A percentile compares a stretch with the other conserved stretches of the same genome.
phyloP scores from a whole-genome alignment of 1,140 invertebrate species.

The Nasonia vitripennis region DNA sequence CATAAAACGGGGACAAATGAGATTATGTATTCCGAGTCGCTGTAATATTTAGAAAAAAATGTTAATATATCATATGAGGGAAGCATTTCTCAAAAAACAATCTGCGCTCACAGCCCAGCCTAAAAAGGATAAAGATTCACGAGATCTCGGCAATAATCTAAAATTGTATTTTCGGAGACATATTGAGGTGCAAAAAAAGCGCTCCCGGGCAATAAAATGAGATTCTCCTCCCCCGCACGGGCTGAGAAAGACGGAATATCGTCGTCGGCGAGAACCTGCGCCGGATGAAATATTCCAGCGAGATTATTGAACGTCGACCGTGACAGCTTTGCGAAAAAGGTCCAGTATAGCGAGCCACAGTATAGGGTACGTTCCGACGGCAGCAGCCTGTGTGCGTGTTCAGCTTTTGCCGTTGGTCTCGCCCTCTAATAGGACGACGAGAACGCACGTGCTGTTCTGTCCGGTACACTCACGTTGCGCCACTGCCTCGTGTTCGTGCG shows the following conservation, averaged over 20 bases:
- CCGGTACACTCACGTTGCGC: slow-evolving; percentile 69
- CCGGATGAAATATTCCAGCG: slow-evolving; percentile 41
- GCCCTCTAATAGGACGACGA: slow-evolving; percentile 64
- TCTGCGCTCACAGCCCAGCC: not conserved
- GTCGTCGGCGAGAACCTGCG: not conserved
- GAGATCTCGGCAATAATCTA: slow-evolving; percentile 23
- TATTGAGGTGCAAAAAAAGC: slow-evolving; percentile 35
- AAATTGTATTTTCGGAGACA: slow-evolving; percentile 48
- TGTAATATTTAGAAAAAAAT: not conserved
- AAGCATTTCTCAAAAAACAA: slow-evolving; percentile 31
- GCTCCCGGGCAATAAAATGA: slow-evolving; percentile 36
- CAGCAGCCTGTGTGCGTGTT: slow-evolving; percentile 48
- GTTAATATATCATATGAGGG: slow-evolving; percentile 4
- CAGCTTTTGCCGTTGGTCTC: slow-evolving; percentile 64
- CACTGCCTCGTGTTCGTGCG: not conserved
- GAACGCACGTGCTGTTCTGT: slow-evolving; percentile 69
- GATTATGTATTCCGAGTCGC: not conserved
- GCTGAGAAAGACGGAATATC: not conserved
- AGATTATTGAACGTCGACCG: slow-evolving; percentile 47
- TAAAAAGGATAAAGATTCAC: slow-evolving; percentile 9
- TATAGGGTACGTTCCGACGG: not conserved
- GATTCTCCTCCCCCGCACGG: not conserved
- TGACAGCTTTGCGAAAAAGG: slow-evolving; percentile 52
- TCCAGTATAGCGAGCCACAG: not conserved
- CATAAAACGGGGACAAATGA: slow-evolving; percentile 55